Evolutionary conservation across 1,140 invertebrate species (phyloP), one percentile per base, ranked within the genome.

Genomic region (Euwallacea fornicatus): DNA sequence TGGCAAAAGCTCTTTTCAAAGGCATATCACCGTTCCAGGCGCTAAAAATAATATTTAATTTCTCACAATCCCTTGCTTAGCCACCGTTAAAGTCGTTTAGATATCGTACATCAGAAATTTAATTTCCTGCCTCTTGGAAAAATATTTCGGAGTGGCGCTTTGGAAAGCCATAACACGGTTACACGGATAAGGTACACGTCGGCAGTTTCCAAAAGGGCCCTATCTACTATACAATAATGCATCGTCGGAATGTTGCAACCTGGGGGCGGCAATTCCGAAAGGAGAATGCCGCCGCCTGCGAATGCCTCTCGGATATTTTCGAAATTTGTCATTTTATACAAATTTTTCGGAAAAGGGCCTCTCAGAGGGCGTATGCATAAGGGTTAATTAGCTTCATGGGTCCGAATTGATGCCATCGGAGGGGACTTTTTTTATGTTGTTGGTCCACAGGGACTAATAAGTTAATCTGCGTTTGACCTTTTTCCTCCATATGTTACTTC

Each of bases 51-150:
- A 72, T 63, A 72, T 72, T 72, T 67, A 72, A 72, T 68, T 67
- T 67, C 63, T 72, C 67, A 72, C 65, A 67, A 67, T 64, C 65
- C 70, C 46, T 53, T 63, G 33, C 65, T 72, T 72, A 72, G 71
- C 71, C 65, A 65, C 71, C 59, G 71, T 72, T 67, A 72, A 67
- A 72, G 71, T 72, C 71, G 71, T 67, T 72, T 72, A 72, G 71
- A 68, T 72, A 68, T 64, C 65, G 65, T 72, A 72, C 60, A 72
- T 72, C 71, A 72, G 67, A 72, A 72, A 72, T 72, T 53, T 72
- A 72, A 72, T 72, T 72, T 72, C 71, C 71, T 67, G 71, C 67
- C 67, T 59, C 71, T 68, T 55, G 66, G 64, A 63, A 63, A 72
- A 72, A 72, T 67, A 67, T 56, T 72, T 68, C 55, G 42, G 63